Evolutionary conservation across 64 coral and sea anemone genomes (phyloP).

Genomic region (Platygyra sinensis): DNA sequence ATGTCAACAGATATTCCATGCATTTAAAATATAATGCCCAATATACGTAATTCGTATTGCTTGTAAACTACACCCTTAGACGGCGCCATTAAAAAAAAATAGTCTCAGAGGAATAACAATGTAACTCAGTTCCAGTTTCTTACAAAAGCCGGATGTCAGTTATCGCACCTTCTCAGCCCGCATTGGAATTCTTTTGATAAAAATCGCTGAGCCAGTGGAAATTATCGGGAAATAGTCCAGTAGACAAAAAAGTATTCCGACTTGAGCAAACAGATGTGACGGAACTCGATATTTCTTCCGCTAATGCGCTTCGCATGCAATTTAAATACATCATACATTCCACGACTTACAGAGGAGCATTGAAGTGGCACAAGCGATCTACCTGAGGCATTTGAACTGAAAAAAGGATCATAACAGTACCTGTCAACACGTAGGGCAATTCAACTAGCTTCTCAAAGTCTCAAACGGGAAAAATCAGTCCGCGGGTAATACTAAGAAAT

Average conservation of each 20-base stretch:
- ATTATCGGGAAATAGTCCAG: too few species aligned
- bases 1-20: neutral
- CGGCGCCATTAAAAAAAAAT: neutral
- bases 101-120: neutral
- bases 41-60: neutral
- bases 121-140: too few species aligned
- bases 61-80: neutral
- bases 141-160: too few species aligned
- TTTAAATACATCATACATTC: neutral
- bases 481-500: too few species aligned
- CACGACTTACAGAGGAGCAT: neutral
- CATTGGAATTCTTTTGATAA: too few species aligned
- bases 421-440: neutral
- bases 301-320: neutral
- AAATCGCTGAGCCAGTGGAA: too few species aligned
- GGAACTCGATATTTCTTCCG: neutral
- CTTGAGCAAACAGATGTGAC: neutral
- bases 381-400: neutral
- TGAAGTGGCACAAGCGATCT: neutral
- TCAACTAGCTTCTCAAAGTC: neutral
- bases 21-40: slow-evolving; percentile 1
- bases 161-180: too few species aligned
- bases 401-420: neutral
- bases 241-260: too few species aligned
- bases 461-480: too few species aligned